Conservation (phyloP, 1,140 invertebrate genomes). For the Dinoponera quadriceps region DNA sequence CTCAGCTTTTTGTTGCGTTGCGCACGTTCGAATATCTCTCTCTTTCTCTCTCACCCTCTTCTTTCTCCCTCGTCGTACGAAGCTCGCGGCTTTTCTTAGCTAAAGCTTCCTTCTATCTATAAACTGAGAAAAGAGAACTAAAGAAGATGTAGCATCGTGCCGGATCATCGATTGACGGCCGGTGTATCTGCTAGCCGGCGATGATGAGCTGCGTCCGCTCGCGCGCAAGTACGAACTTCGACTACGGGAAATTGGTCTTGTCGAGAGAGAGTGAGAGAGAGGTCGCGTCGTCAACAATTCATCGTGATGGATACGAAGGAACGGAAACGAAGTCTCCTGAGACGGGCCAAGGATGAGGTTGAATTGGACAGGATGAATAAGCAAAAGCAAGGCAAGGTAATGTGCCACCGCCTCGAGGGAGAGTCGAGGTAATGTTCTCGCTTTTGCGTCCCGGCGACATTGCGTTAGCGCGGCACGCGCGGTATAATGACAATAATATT, state of each 20-base stretch:
- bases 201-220: no score
- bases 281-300: conserved; percentile 12
- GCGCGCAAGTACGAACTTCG: no score
- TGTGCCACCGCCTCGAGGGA: not conserved
- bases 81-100: not conserved
- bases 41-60: not conserved
- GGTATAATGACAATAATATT: not conserved
- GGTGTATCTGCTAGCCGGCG: no score
- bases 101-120: no score
- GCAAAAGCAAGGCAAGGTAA: conserved; percentile 82
- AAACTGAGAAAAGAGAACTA: no score
- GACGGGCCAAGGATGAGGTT: conserved; percentile 81
- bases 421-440: conserved; percentile 22
- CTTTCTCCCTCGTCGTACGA: no score
- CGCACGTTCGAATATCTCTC: no score
- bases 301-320: conserved; percentile 75
- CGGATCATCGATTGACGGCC: no score
- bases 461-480: no score
- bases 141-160: no score
- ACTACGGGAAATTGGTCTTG: conserved; percentile 12
- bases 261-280: not conserved
- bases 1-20: no score
- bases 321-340: conserved; percentile 74
- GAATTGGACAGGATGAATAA: conserved; percentile 78
- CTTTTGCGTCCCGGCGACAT: not conserved